Percentiles rank a stretch among this genome's conserved stretches.
phyloP scores from a whole-genome alignment of 2,888 invertebrate genomes.

The Ischnus inquisitorius region DNA sequence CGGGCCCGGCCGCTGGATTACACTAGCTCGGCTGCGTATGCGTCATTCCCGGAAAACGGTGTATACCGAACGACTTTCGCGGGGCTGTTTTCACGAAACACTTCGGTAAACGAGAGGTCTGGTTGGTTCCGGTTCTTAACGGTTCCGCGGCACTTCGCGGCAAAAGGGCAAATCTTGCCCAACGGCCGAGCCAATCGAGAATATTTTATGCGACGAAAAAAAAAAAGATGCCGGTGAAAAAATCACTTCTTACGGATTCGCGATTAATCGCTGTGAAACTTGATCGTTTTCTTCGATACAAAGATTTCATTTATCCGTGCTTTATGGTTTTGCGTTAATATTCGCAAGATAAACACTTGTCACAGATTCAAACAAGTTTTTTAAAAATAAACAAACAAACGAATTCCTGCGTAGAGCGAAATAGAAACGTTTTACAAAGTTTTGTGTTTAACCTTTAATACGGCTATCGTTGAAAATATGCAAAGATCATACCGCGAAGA shows the following conservation, averaged over 20 bases:
- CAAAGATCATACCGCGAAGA: background rate
- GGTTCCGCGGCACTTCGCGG: background rate
- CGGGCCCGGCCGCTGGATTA: background rate
- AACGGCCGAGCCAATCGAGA: background rate
- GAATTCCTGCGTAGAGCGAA: too few species aligned
- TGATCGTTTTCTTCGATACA: background rate
- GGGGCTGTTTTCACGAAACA: constrained; percentile 6
- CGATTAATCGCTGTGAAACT: background rate
- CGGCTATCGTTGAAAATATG: background rate
- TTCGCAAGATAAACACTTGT: too few species aligned
- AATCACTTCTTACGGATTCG: background rate
- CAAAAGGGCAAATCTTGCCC: background rate
- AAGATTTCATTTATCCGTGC: too few species aligned
- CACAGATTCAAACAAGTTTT: too few species aligned
- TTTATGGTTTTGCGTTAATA: too few species aligned
- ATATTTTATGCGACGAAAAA: background rate
- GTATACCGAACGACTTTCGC: constrained; percentile 8
- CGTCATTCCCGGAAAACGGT: background rate
- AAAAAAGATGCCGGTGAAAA: background rate
- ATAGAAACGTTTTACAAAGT: too few species aligned
- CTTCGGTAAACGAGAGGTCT: background rate
- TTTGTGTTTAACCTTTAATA: too few species aligned
- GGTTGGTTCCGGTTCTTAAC: background rate
- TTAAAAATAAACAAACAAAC: too few species aligned
- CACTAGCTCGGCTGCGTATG: background rate